Evolutionary conservation across 2,888 invertebrate genomes (phyloP).

Genomic region (Agrotis puta): DNA sequence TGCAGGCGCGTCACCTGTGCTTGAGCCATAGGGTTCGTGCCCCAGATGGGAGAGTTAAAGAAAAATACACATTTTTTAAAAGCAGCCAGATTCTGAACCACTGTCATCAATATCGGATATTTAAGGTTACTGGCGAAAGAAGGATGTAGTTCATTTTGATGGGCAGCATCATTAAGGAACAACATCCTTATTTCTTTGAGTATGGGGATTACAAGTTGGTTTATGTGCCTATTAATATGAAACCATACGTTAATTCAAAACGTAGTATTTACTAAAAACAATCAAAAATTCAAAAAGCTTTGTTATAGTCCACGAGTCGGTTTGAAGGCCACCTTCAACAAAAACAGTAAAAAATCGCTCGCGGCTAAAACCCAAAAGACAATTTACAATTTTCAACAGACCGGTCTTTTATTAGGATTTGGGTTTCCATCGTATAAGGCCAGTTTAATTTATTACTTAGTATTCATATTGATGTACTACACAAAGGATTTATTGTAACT

Average conservation of each 20-base stretch:
- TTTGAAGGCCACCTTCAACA: constrained; percentile 51
- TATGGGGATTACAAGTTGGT: too few species aligned
- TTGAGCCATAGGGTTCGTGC: too few species aligned
- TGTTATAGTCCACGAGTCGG: background rate
- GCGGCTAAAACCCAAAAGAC: constrained; percentile 64
- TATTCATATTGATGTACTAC: constrained; percentile 18
- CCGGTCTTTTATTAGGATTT: constrained; percentile 57
- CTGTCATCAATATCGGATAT: too few species aligned
- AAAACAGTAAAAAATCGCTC: constrained; percentile 49
- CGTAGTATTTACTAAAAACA: background rate
- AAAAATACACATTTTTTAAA: too few species aligned
- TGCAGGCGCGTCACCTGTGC: too few species aligned
- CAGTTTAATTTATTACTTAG: constrained; percentile 41
- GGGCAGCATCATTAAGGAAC: too few species aligned
- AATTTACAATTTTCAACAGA: constrained; percentile 53
- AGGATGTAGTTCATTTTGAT: too few species aligned
- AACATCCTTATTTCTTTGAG: too few species aligned
- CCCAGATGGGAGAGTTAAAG: too few species aligned
- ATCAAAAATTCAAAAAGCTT: constrained; percentile 7
- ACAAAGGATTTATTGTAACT: constrained; percentile 1
- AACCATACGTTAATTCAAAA: background rate
- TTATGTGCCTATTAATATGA: background rate
- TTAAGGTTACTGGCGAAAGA: too few species aligned
- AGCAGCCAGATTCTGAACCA: too few species aligned
- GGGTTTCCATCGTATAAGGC: constrained; percentile 37